Percentiles rank a stretch among this genome's conserved stretches.
phyloP scores from a whole-genome alignment of 2,113 vertebrate genomes.

The Oriolus oriolus region DNA sequence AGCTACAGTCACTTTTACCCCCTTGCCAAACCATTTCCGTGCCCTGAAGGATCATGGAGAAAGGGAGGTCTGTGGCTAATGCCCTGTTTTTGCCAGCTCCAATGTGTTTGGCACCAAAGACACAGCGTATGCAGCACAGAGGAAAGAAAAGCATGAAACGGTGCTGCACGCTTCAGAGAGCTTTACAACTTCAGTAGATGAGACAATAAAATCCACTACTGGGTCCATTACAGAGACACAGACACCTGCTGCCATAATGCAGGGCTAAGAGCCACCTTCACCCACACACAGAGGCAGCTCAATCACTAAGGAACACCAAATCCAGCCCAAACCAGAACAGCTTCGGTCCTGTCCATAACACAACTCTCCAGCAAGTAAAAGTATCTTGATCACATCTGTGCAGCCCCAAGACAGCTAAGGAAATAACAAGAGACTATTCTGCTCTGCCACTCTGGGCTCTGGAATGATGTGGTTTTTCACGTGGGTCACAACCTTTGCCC shows the following conservation, averaged over 20 bases:
- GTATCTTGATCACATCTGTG: background rate
- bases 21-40: background rate
- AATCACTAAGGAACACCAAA: background rate
- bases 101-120: background rate
- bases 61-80: background rate
- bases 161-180: fast-evolving
- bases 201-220: background rate
- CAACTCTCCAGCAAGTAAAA: background rate
- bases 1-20: background rate
- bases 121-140: fast-evolving
- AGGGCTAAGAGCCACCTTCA: background rate
- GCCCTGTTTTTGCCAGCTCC: background rate
- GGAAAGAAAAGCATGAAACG: fast-evolving
- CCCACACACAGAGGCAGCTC: fast-evolving
- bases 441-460: background rate
- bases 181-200: background rate
- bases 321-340: background rate
- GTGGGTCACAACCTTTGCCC: background rate
- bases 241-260: background rate
- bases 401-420: background rate
- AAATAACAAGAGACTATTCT: background rate
- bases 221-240: background rate
- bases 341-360: background rate
- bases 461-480: background rate
- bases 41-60: background rate